Evolutionary conservation across 2,888 invertebrate species (phyloP), one percentile per base, ranked within the genome.

Genomic region (Lochmaea capreae): DNA sequence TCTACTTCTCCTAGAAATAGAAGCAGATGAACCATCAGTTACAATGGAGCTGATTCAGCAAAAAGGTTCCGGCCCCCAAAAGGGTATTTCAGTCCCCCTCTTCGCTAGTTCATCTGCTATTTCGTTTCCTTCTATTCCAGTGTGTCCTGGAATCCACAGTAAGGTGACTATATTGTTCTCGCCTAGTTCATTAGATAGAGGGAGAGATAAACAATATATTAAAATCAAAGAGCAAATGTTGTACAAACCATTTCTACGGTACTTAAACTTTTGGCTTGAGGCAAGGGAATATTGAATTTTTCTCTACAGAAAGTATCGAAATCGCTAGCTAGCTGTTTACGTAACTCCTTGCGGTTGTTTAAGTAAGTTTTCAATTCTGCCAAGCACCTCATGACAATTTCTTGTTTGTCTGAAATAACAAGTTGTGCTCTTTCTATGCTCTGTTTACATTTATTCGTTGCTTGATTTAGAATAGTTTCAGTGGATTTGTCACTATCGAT

Each of bases 251-350:
- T 46, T 59, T 78, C 77, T 33, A 76, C 67, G 61, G 73, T 68
- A 12, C 63, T 63, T 8, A 79, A 18, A 59, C 68, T 71, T 18
- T 76, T 73, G n/a, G 72, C 39, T 18, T 68, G 66, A 2, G 73
- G 72, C 46, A 74, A 67, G 6, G 74, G 71, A 4, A 80, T 61
- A 22, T 69, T 78, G 73, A 80, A 85, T 49, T 82, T 83, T 9
- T 82, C 80, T 26, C 73, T 79, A 73, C 86, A 86, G 78, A 79
- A 87, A 46, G 78, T 71, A 33, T 85, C 82, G 74, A 85, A 87
- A 62, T 80, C 79, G 1, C 83, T 80, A 43, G 79, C 77, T 10
- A 87, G 73, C 39, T 79, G 79, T 22, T 81, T 81, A 73, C 83
- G 82, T 3, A 83, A 76, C 42, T 82, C 78, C 42, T 80, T 79